Base-by-base conservation (phyloP, 2,113 vertebrate species). In the Nycticebus coucang region DNA sequence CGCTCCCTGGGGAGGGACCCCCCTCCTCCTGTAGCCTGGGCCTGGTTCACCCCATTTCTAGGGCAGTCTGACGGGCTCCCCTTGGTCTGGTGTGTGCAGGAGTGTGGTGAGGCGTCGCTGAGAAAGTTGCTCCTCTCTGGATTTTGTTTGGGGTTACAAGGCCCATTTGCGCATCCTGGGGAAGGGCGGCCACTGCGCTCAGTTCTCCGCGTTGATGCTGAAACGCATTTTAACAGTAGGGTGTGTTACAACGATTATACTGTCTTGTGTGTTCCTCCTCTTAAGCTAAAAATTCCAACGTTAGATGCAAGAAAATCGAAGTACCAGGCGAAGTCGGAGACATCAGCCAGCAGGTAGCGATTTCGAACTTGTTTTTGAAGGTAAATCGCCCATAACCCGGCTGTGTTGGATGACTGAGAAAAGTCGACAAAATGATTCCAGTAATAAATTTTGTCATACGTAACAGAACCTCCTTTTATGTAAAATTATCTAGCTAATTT, bases 401-500 rank as follows among this genome's bases (percentile, higher is more conserved):
- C 41, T 57, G 22, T 64, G 71, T 30, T 24, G 7, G 72, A 74
- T 64, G 55, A 91, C 69, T 74, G 66, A 97, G 72, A 45, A 79
- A n/a, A 92, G 11, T 1, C 53, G 35, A 91, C 35, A 71, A 78
- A 26, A 35, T 57, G 57, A 91, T 62, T 41, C 59, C 14, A 91
- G 50, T 86, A 95, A 50, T 87, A 72, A 69, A 72, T 35, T 87
- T 87, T 79, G 21, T 95, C 37, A 88, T 95, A 64, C 78, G 62
- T 77, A 91, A 93, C 45, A 91, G 75, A 86, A 9, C 3, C 11
- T 75, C 60, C 91, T 97, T 75, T 84, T 77, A 45, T 95, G n/a
- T 96, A 81, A 96, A 94, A 96, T 94, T 94, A 94, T 95, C 88
- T 82, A 93, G 7, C 85, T 93, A 94, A 96, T 90, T 95, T 96